phyloP scores from a whole-genome alignment of 2,888 invertebrate species.

The Trachelus troglodyta region DNA sequence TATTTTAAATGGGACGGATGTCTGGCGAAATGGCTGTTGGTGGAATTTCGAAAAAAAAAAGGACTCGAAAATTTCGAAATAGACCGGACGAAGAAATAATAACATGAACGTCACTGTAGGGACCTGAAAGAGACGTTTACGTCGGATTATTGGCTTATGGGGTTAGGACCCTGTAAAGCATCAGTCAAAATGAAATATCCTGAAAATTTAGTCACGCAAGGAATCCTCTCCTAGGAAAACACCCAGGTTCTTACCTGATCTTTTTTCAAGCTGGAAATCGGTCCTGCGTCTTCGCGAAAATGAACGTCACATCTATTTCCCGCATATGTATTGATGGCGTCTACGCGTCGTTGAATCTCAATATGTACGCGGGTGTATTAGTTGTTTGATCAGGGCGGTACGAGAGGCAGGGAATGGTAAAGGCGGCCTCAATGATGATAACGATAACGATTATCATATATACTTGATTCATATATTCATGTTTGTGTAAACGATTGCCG shows the following conservation, averaged over 20 bases:
- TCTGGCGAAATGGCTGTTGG: not conserved
- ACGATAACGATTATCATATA: not conserved
- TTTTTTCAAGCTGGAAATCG: not conserved
- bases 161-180: conserved; percentile 3
- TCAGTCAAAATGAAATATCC: not conserved
- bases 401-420: not conserved
- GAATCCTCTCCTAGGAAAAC: not conserved
- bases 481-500: not conserved
- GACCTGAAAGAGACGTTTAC: conserved; percentile 29
- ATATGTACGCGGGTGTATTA: not conserved
- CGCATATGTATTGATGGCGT: not conserved
- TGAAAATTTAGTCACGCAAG: not conserved
- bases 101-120: not conserved
- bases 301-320: not conserved
- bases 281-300: not conserved
- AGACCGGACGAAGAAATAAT: not conserved
- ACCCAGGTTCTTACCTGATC: not conserved
- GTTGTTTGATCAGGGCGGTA: not conserved
- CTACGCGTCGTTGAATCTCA: not conserved
- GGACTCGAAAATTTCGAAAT: not conserved
- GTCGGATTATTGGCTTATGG: conserved; percentile 49
- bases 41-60: not conserved
- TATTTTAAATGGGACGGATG: not conserved
- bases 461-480: not conserved
- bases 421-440: not conserved